phyloP scores from a whole-genome alignment of 2,797 vertebrate genomes.

The Phrynocephalus forsythii region DNA sequence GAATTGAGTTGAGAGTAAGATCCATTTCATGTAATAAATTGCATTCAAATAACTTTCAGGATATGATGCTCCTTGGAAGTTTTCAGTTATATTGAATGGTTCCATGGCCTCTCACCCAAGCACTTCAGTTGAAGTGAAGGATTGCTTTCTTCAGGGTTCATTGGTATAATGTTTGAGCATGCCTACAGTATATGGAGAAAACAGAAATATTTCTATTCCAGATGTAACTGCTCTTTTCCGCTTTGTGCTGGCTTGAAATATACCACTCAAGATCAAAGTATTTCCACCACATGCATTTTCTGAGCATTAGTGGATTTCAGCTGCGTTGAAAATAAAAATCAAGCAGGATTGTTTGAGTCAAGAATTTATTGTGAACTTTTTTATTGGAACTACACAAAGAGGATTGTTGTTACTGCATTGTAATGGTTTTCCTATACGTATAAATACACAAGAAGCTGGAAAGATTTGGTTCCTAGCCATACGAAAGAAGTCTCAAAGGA shows the following conservation, averaged over 20 bases:
- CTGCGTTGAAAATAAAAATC: not conserved
- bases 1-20: conserved; percentile 12
- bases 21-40: conserved; percentile 28
- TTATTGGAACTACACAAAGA: not conserved
- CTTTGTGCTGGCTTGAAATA: too few species aligned
- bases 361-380: not conserved
- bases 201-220: conserved; percentile 12
- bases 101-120: not conserved
- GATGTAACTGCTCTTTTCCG: not conserved
- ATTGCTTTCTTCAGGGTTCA: not conserved
- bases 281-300: not conserved
- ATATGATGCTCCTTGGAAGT: not conserved
- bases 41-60: not conserved
- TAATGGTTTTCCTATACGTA: not conserved
- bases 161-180: conserved; percentile 8
- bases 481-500: not conserved
- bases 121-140: not conserved
- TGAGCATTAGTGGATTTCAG: not conserved
- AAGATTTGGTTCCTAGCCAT: not conserved
- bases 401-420: not conserved
- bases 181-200: not conserved
- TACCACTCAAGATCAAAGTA: not conserved
- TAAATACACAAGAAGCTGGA: not conserved
- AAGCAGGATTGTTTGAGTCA: not conserved
- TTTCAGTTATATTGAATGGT: not conserved